Evolutionary conservation across 2,113 vertebrate species (phyloP), one percentile per base, ranked within the genome.

Genomic region (Atractosteus spatula): DNA sequence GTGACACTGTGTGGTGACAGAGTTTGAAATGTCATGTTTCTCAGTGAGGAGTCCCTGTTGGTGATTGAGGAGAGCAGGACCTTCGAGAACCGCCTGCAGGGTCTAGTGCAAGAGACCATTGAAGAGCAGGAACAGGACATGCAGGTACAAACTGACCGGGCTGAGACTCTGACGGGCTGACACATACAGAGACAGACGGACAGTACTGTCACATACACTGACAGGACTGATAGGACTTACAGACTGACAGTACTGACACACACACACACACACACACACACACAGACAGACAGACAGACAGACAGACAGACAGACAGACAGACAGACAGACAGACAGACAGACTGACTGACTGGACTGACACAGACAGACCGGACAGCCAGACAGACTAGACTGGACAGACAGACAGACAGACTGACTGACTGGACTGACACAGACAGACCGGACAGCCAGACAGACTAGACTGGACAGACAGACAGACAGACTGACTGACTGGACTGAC

Each of bases 51-150:
- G 77, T 89, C 89, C 65, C 81, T 88, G 4, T 74, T 88, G 66
- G 76, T 76, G 47, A 82, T 80, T 42, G 91, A 91, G 77, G 89
- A 92, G 83, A 91, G 84, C 78, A 80, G 80, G 76, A 83, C 81
- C 0, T 91, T 89, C 29, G 91, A 93, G 71, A 87, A 75, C 71
- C 86, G 87, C 16, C 77, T 93, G 56, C 91, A 93, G 84, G 87
- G 88, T 79, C 76, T 93, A 74, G 77, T 92, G 55, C 85, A 91
- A 0, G 86, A 89, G 65, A 88, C 91, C 74, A 90, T 92, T 41
- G 84, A 91, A 70, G 89, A 91, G 29, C 84, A 89, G 0, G 88
- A 91, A 55, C 81, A 41, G 69, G 80, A 74, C n/a, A 82, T 90
- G 87, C 84, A 89, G 80, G 89, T 88, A 29, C 59, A 29, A 2